A percentile compares a stretch with the other conserved stretches of the same genome.
phyloP scores from a whole-genome alignment of 1,140 invertebrate genomes.

The Venturia canescens region DNA sequence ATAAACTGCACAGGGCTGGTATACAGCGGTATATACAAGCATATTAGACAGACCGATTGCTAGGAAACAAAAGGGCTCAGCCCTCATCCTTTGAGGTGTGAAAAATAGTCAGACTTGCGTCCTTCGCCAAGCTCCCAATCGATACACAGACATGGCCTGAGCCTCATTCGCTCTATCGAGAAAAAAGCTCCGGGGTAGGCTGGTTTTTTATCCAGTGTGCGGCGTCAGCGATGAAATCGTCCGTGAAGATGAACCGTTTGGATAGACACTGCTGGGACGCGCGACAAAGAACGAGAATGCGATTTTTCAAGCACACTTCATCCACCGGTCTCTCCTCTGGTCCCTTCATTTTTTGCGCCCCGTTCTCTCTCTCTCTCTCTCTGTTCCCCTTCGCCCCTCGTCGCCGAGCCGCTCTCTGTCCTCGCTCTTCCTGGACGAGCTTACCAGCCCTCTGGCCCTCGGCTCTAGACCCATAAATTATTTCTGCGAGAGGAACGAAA shows the following conservation, averaged over 20 bases:
- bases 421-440: background rate
- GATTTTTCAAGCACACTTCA: constrained; percentile 46
- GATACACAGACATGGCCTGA: constrained; percentile 13
- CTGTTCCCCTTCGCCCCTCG: background rate
- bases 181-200: background rate
- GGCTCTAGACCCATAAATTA: constrained; percentile 55
- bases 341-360: constrained; percentile 12
- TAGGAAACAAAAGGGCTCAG: background rate
- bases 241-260: constrained; percentile 44
- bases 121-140: background rate
- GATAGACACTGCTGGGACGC: constrained; percentile 33
- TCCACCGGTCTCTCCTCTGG: constrained; percentile 22
- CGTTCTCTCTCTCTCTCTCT: background rate
- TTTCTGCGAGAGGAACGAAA: constrained; percentile 48
- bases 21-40: background rate
- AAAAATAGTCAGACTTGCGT: background rate
- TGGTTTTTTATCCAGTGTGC: constrained; percentile 30
- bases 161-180: constrained; percentile 28
- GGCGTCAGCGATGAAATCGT: constrained; percentile 46
- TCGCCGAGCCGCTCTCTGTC: background rate
- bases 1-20: background rate
- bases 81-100: background rate
- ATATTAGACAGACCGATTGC: background rate
- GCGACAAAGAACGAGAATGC: constrained; percentile 43
- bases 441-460: constrained; percentile 39